Evolutionary conservation across 2,113 vertebrate species (phyloP), one percentile per base, ranked within the genome.

Genomic region (Callaeas wilsoni): DNA sequence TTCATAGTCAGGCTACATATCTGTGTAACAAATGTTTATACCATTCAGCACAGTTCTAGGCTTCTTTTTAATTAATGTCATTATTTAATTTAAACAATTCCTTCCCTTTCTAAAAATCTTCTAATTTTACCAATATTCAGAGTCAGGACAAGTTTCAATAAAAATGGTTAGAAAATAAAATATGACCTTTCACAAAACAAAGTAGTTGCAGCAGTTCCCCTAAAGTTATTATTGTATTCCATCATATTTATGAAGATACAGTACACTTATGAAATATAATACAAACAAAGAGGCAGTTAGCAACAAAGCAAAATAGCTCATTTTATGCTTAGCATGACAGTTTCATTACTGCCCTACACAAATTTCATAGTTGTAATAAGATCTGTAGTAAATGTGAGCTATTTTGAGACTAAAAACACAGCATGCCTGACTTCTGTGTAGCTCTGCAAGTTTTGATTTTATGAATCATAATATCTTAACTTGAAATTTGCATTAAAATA

Each of bases 141-240:
- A 77, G 46, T 86, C 67, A 83, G 53, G 39, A 83, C 8, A 80
- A 77, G 10, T 75, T 81, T 37, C 52, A 90, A 71, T 39, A 75
- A 5, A 78, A 93, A 80, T 23, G 21, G 37, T 27, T 62, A 81
- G 27, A 73, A 29, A 70, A 16, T 63, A 84, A 95, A 90, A 92
- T 27, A 88, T 33, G 92, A 42, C 12, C 32, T 90, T 92, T 74
- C 64, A 67, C 42, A 84, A 95, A 97, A 93, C 85, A 96, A 96
- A 97, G 63, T 42, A 73, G 56, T 94, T 95, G 17, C 13, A 26
- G 50, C 79, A 67, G 52, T 94, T 94, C 27, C 42, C 68, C 94
- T 90, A 75, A 94, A 90, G 87, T 97, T 97, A 98, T 98, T 98
- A 88, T 96, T 94, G 90, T 46, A 95, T 77, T 98, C 87, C 97